phyloP scores from a whole-genome alignment of 1,140 invertebrate species.

The Heliconius nattereri region DNA sequence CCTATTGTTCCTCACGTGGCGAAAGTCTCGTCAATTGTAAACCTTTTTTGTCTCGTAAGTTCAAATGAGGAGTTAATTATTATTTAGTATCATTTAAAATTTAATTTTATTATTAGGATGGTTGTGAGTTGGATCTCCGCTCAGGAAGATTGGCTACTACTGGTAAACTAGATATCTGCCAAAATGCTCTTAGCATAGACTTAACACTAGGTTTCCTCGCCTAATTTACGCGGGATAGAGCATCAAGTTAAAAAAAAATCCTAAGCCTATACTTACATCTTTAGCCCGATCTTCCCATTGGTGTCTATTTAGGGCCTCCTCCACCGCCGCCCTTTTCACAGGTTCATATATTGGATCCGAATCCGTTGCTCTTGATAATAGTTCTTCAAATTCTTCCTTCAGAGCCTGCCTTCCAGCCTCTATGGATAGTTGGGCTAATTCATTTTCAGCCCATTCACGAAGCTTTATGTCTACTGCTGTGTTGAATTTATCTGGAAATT shows the following conservation, averaged over 20 bases:
- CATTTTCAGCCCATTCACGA: conserved; percentile 96
- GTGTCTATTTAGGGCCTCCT: conserved; percentile 89
- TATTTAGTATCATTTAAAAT: too few relatives aligned
- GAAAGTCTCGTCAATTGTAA: too few relatives aligned
- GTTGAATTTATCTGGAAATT: conserved; percentile 92
- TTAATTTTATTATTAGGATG: too few relatives aligned
- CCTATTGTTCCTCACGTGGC: too few relatives aligned
- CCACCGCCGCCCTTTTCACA: conserved; percentile 93
- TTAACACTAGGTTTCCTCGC: background rate
- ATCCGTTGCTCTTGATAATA: conserved; percentile 86
- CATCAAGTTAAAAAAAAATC: background rate
- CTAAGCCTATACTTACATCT: conserved; percentile 53
- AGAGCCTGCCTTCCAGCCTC: conserved; percentile 93
- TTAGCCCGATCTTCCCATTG: conserved; percentile 92
- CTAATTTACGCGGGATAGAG: background rate
- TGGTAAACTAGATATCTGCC: too few relatives aligned
- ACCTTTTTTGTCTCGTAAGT: too few relatives aligned
- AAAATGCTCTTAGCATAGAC: too few relatives aligned
- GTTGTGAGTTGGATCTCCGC: too few relatives aligned
- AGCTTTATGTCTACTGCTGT: conserved; percentile 98
- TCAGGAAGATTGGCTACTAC: too few relatives aligned
- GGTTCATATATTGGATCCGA: conserved; percentile 96
- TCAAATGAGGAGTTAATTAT: too few relatives aligned
- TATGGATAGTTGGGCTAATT: conserved; percentile 87
- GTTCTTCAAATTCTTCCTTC: conserved; percentile 90